Conservation (phyloP, 2,888 invertebrate genomes). For the Chelonus formosanus region DNA sequence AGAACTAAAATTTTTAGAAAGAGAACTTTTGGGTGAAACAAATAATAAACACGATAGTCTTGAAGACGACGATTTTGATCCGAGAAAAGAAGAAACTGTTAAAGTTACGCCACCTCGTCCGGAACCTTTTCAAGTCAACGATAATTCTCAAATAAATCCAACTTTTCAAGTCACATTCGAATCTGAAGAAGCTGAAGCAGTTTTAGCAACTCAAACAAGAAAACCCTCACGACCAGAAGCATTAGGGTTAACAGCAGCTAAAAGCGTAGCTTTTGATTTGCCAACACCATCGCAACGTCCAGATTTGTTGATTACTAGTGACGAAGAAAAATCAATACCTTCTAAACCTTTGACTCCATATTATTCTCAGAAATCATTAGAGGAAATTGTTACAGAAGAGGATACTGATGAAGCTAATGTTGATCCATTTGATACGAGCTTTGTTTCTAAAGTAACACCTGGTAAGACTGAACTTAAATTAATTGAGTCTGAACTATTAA, state of each 20-base stretch:
- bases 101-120: constrained; percentile 42
- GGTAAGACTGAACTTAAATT: constrained; percentile 70
- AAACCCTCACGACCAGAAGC: constrained; percentile 74
- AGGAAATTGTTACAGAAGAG: constrained; percentile 69
- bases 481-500: constrained; percentile 68
- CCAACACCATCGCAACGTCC: constrained; percentile 66
- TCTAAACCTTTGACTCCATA: constrained; percentile 84
- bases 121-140: neutral
- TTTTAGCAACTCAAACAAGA: constrained; percentile 27
- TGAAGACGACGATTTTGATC: constrained; percentile 85
- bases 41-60: constrained; percentile 63
- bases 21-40: constrained; percentile 73
- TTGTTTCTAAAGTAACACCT: constrained; percentile 67
- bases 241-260: constrained; percentile 60
- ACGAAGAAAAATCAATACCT: constrained; percentile 69
- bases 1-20: constrained; percentile 81
- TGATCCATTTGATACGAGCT: constrained; percentile 77
- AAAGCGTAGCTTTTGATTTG: constrained; percentile 71
- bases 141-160: constrained; percentile 28
- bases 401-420: constrained; percentile 64
- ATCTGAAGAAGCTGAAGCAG: constrained; percentile 5
- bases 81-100: constrained; percentile 67
- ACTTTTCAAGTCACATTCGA: constrained; percentile 44
- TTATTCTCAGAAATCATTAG: constrained; percentile 71
- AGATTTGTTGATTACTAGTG: constrained; percentile 69